Evolutionary conservation across 2,888 invertebrate species (phyloP).

Genomic region (Nomada fucata): DNA sequence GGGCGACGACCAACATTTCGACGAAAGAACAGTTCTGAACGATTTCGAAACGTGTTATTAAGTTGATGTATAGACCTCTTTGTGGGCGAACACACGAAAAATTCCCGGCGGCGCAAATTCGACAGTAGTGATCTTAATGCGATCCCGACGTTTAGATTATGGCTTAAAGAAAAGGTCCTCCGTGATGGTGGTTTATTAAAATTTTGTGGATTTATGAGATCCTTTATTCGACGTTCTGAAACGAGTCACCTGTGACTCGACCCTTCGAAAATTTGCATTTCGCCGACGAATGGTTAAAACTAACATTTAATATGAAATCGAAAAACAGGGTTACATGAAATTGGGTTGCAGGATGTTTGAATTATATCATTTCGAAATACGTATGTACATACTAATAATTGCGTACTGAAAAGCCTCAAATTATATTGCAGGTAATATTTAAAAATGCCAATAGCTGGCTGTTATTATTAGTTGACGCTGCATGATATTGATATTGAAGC

Average conservation of each 20-base stretch:
- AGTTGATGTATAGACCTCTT: conserved; percentile 28
- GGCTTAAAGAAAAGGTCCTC: background rate
- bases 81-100: conserved; percentile 3
- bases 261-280: background rate
- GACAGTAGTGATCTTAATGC: conserved; percentile 15
- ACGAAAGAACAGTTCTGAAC: conserved; percentile 17
- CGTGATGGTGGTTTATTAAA: background rate
- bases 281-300: background rate
- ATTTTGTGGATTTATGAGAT: conserved; percentile 1
- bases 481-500: no score
- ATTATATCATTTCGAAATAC: no score
- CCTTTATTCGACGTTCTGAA: background rate
- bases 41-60: conserved; percentile 38
- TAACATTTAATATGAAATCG: no score
- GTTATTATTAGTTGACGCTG: no score
- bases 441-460: no score
- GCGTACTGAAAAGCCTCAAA: no score
- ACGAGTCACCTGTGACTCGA: background rate
- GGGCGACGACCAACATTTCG: conserved; percentile 10
- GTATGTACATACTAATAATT: no score
- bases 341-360: no score
- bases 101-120: conserved; percentile 15
- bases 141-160: conserved; percentile 8
- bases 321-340: no score
- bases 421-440: no score